Conservation (phyloP, 2,113 vertebrate genomes). For the Laticauda colubrina region DNA sequence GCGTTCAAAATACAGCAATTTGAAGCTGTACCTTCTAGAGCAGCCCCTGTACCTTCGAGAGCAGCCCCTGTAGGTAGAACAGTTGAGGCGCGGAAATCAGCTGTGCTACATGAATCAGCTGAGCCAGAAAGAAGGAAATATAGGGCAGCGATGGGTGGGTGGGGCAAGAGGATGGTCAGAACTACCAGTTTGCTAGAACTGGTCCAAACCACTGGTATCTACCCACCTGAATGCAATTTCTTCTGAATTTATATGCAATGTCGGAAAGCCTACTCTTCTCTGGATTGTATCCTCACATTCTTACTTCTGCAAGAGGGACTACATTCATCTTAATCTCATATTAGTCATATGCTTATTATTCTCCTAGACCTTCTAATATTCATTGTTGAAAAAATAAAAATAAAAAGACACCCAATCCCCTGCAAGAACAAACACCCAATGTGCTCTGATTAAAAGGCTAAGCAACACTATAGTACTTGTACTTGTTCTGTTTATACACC, state of each 20-base stretch:
- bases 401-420: background rate
- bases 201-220: too few relatives aligned
- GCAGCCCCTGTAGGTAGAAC: too few relatives aligned
- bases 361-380: constrained; percentile 65
- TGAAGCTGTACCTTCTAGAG: too few relatives aligned
- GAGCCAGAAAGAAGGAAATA: too few relatives aligned
- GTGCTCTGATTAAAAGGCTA: constrained; percentile 69
- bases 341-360: constrained; percentile 72
- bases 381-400: constrained; percentile 52
- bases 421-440: constrained; percentile 38
- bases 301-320: constrained; percentile 68
- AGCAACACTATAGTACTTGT: constrained; percentile 62
- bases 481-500: constrained; percentile 52
- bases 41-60: too few relatives aligned
- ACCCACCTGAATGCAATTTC: background rate
- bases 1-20: too few relatives aligned
- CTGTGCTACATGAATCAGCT: too few relatives aligned
- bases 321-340: constrained; percentile 67
- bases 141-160: too few relatives aligned
- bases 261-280: background rate
- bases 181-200: too few relatives aligned
- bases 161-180: too few relatives aligned
- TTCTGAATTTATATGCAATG: background rate
- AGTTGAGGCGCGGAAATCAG: too few relatives aligned
- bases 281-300: constrained; percentile 24